Conservation (phyloP, 2,888 invertebrate genomes). For the Caradrina kadenii region DNA sequence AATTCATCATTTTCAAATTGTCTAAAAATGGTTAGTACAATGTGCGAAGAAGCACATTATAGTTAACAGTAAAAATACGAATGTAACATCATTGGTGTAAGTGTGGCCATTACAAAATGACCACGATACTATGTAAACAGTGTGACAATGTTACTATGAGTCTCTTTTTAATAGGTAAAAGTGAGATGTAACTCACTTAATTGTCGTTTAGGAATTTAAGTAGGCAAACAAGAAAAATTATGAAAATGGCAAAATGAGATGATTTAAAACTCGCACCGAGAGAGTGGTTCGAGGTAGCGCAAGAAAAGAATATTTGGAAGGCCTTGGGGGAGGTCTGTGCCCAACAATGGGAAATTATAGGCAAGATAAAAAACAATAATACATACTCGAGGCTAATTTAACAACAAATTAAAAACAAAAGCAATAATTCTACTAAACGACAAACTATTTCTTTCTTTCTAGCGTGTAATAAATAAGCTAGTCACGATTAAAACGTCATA, state of each 20-base stretch:
- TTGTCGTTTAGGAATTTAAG: conserved; percentile 9
- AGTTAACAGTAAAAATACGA: conserved; percentile 46
- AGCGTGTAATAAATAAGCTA: not conserved
- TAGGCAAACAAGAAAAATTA: no score
- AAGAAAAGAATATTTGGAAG: no score
- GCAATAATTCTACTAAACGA: not conserved
- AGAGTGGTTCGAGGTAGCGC: no score
- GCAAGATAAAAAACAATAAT: no score
- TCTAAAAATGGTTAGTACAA: conserved; percentile 25
- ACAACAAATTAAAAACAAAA: not conserved
- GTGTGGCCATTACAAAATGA: conserved; percentile 34
- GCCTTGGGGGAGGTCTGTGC: no score
- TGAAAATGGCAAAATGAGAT: no score
- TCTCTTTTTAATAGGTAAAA: not conserved
- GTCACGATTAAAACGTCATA: conserved; percentile 9
- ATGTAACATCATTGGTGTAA: conserved; percentile 41
- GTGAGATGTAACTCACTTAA: conserved; percentile 31
- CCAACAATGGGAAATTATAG: no score
- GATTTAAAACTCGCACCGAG: no score
- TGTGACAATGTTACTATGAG: conserved; percentile 39
- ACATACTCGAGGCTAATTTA: not conserved
- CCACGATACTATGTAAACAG: conserved; percentile 54
- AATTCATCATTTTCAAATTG: conserved; percentile 24
- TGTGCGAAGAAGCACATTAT: conserved; percentile 37
- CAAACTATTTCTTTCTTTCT: not conserved